phyloP scores from a whole-genome alignment of 2,113 vertebrate species.

The Macrotis lagotis region DNA sequence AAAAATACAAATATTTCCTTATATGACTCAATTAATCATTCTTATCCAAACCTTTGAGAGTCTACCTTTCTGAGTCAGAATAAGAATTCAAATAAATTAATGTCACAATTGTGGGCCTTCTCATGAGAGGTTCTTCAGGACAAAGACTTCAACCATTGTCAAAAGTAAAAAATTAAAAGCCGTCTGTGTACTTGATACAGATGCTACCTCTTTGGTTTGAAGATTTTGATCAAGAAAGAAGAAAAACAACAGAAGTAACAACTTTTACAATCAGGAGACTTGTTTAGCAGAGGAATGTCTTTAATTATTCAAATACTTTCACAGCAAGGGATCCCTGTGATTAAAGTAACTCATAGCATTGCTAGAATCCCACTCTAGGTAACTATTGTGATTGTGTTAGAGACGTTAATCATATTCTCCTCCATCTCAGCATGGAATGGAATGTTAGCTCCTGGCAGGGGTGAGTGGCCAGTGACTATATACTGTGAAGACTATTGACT shows the following conservation, averaged over 20 bases:
- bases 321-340: slow-evolving; percentile 79
- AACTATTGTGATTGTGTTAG: slow-evolving; percentile 48
- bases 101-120: slow-evolving; percentile 35
- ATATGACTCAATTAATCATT: slow-evolving; percentile 4
- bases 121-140: slow-evolving; percentile 27
- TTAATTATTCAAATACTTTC: slow-evolving; percentile 85
- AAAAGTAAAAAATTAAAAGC: slow-evolving; percentile 9
- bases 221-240: slow-evolving; percentile 79
- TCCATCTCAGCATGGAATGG: slow-evolving; percentile 39
- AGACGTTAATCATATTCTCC: slow-evolving; percentile 52
- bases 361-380: slow-evolving; percentile 53
- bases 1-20: slow-evolving; percentile 44
- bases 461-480: background rate
- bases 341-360: slow-evolving; percentile 77
- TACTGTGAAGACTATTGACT: background rate
- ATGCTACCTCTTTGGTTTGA: slow-evolving; percentile 75
- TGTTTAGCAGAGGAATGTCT: slow-evolving; percentile 84
- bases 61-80: background rate
- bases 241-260: slow-evolving; percentile 82
- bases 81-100: slow-evolving; percentile 6
- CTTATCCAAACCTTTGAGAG: slow-evolving; percentile 11
- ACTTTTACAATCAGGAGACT: slow-evolving; percentile 78
- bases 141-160: slow-evolving; percentile 30
- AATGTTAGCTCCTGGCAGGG: background rate
- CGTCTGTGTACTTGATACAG: slow-evolving; percentile 19